Base-by-base conservation (phyloP, 2,888 invertebrate species). In the Mamestra brassicae region DNA sequence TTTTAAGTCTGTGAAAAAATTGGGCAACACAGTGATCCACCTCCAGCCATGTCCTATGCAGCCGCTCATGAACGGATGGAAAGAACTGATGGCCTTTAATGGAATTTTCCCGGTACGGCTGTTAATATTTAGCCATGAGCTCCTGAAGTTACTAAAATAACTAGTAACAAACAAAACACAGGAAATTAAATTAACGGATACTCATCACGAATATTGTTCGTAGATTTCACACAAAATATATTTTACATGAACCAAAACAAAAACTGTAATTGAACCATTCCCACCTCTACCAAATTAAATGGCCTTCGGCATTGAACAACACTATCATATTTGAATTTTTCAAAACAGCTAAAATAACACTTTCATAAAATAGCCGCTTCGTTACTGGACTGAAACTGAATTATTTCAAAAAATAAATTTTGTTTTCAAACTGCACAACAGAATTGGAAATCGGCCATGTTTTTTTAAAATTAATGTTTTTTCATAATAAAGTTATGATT, bases 311-410 rank as follows among this genome's bases (percentile, higher is more conserved):
- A n/a, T 50, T 42, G 0, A n/a, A 13, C 15, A 17, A 42, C 4
- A 36, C 13, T 58, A 50, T 13, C 42, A 26, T 3, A 45, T 36
- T 4, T 34, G 2, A 11, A 50, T 50, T 61, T 64, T 58, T 4
- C 15, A 58, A 38, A 62, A 67, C 7, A 64, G 3, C 38, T 34
- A 38, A 69, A 65, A 63, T 42, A 15, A 13, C 66, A 61, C 8
- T 47, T n/a, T 45, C n/a, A 26, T 45, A 65, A 71, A 77, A 72
- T 57, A 4, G n/a, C 26, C 13, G 62, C 62, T 75, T 84, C 38
- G 81, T 83, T 77, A 68, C 38, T 17, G 8, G 36, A 60, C 10
- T 60, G 42, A 17, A 61, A 73, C 34, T 63, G 52, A 57, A 71
- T 66, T 58, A 36, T 73, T 76, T 65, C 1, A 68, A 63, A 34